Percentiles rank a stretch among this genome's conserved stretches.
Conservation (phyloP, 2,888 invertebrate genomes). For the Platerodrilus igneus region DNA sequence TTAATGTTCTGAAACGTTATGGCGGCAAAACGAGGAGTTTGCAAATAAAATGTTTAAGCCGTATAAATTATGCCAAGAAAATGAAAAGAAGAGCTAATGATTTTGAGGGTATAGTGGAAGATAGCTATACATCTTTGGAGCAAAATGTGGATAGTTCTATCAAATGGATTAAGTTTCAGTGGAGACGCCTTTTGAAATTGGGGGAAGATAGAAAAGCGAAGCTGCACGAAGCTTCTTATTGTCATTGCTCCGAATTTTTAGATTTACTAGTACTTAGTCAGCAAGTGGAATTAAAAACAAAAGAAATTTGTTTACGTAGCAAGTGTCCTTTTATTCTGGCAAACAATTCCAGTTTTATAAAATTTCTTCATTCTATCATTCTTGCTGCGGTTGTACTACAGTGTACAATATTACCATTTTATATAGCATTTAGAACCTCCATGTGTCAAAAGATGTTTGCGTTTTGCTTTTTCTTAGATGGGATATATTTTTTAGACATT, state of each 20-base stretch:
- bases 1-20: slow-evolving; percentile 50
- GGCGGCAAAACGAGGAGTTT: slow-evolving; percentile 42
- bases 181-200: slow-evolving; percentile 3
- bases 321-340: slow-evolving; percentile 52
- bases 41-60: neutral
- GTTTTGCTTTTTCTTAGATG: slow-evolving; percentile 8
- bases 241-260: slow-evolving; percentile 27
- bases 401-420: slow-evolving; percentile 14
- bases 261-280: slow-evolving; percentile 29
- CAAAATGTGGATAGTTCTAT: slow-evolving; percentile 9
- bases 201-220: too few relatives aligned
- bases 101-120: too few relatives aligned
- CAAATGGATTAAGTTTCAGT: slow-evolving; percentile 13
- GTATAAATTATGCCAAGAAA: slow-evolving; percentile 4
- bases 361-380: slow-evolving; percentile 17
- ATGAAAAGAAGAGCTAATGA: too few relatives aligned
- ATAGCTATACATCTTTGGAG: too few relatives aligned
- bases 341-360: slow-evolving; percentile 48
- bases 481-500: slow-evolving; percentile 11
- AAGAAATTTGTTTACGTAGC: slow-evolving; percentile 44
- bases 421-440: slow-evolving; percentile 12
- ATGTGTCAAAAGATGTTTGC: neutral
- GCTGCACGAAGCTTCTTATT: too few relatives aligned
- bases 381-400: slow-evolving; percentile 12
- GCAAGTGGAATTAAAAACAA: slow-evolving; percentile 30